Conservation (phyloP, 2,888 invertebrate genomes). For the Tiliacea citrago region DNA sequence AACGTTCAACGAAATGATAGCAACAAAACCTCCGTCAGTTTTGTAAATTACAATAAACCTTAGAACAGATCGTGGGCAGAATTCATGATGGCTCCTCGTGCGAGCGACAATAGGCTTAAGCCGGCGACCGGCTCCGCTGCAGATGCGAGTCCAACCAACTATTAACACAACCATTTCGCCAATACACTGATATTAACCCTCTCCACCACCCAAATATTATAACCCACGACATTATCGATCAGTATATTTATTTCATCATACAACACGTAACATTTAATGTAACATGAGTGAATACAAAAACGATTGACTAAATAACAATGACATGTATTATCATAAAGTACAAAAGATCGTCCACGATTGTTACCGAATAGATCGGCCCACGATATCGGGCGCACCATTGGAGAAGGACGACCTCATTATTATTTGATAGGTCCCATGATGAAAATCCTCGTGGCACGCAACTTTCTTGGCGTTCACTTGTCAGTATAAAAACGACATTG, state of each 20-base stretch:
- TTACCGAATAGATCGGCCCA: slow-evolving; percentile 81
- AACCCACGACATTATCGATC: slow-evolving; percentile 62
- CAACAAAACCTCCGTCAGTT: slow-evolving; percentile 86
- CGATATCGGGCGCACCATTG: slow-evolving; percentile 81
- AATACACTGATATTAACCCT: slow-evolving; percentile 74
- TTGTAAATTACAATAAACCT: slow-evolving; percentile 90
- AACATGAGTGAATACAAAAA: slow-evolving; percentile 75
- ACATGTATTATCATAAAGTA: slow-evolving; percentile 83
- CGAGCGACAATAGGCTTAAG: slow-evolving; percentile 85
- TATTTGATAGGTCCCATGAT: slow-evolving; percentile 89
- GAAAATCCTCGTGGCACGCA: slow-evolving; percentile 88
- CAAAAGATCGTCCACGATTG: slow-evolving; percentile 84
- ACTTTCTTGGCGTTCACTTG: slow-evolving; percentile 87
- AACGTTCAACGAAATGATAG: slow-evolving; percentile 82
- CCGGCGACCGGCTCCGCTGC: slow-evolving; percentile 74
- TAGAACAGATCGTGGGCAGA: slow-evolving; percentile 85
- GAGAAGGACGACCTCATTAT: slow-evolving; percentile 86
- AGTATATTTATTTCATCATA: slow-evolving; percentile 63
- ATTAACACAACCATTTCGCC: slow-evolving; percentile 79
- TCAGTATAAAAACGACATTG: slow-evolving; percentile 87
- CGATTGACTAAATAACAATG: slow-evolving; percentile 79
- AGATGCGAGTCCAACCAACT: slow-evolving; percentile 78
- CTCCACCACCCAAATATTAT: slow-evolving; percentile 46
- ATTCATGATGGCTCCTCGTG: slow-evolving; percentile 83
- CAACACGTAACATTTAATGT: slow-evolving; percentile 67